Evolutionary conservation across 2,113 vertebrate species (phyloP).

Genomic region (Paedocypris sp.): DNA sequence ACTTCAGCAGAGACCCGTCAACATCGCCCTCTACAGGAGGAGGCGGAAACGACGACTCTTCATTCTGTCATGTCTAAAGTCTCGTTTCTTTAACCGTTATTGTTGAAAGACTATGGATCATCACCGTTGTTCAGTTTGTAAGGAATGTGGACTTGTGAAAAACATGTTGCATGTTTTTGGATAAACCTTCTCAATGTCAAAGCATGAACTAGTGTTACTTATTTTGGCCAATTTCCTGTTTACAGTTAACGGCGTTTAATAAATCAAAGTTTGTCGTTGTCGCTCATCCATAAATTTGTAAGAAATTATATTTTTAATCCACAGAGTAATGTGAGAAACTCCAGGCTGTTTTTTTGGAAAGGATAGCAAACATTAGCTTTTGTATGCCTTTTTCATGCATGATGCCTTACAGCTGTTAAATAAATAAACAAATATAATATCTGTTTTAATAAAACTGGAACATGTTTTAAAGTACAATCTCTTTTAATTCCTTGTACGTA

Average conservation of each 20-base stretch:
- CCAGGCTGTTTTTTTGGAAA: constrained; percentile 38
- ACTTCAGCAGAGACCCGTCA: constrained; percentile 40
- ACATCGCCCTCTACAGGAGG: constrained; percentile 26
- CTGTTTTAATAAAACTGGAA: constrained; percentile 57
- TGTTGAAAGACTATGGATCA: constrained; percentile 16
- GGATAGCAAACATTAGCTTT: constrained; percentile 47
- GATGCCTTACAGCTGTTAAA: constrained; percentile 66
- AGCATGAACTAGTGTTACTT: constrained; percentile 35
- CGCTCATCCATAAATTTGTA: constrained; percentile 64
- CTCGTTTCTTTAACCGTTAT: constrained; percentile 44
- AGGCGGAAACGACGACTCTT: constrained; percentile 31
- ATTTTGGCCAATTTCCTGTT: constrained; percentile 59
- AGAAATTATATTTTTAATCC: constrained; percentile 52
- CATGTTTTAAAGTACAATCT: neutral
- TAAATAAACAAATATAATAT: constrained; percentile 30
- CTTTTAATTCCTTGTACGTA: neutral
- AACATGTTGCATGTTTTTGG: constrained; percentile 55
- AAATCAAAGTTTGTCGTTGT: no score
- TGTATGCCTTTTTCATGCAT: constrained; percentile 62
- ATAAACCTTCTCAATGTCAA: constrained; percentile 12
- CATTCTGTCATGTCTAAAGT: constrained; percentile 25
- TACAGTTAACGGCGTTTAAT: constrained; percentile 58
- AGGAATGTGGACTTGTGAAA: constrained; percentile 52
- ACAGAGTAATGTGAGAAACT: constrained; percentile 42
- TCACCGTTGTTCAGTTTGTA: constrained; percentile 18